Conservation (phyloP, 1,140 invertebrate species). For the Lepidotrigona ventralis region DNA sequence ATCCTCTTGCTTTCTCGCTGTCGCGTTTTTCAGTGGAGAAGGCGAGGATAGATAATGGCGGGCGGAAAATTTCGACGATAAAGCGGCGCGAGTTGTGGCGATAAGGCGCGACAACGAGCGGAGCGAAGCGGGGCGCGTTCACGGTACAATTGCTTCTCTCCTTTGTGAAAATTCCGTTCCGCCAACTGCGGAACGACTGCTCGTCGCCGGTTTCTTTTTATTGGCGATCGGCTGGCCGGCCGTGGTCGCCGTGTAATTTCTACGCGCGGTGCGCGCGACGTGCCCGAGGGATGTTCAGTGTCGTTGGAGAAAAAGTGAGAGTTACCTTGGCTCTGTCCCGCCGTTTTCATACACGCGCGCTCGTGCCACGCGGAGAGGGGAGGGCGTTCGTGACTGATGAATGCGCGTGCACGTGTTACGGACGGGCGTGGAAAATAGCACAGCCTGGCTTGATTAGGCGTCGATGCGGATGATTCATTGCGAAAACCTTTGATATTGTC, state of each 20-base stretch:
- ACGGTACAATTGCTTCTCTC: conserved; percentile 1
- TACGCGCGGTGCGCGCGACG: neutral
- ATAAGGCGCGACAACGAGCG: conserved; percentile 39
- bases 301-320: conserved; percentile 63
- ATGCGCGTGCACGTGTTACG: conserved; percentile 35
- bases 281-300: conserved; percentile 41
- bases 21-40: neutral
- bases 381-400: conserved; percentile 19
- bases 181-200: neutral
- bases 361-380: neutral
- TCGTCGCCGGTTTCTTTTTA: conserved; percentile 25
- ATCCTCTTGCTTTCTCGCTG: neutral
- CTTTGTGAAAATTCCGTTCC: conserved; percentile 29
- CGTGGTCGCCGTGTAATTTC: conserved; percentile 27
- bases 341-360: neutral
- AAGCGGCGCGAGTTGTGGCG: conserved; percentile 34
- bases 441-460: conserved; percentile 49
- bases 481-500: conserved; percentile 51
- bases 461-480: conserved; percentile 51
- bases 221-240: neutral
- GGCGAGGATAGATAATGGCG: conserved; percentile 22
- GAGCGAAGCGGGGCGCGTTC: neutral
- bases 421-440: conserved; percentile 59
- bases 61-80: conserved; percentile 66
- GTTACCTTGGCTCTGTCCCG: conserved; percentile 55